phyloP scores from a whole-genome alignment of 2,113 vertebrate genomes.

The Synchiropus splendidus region DNA sequence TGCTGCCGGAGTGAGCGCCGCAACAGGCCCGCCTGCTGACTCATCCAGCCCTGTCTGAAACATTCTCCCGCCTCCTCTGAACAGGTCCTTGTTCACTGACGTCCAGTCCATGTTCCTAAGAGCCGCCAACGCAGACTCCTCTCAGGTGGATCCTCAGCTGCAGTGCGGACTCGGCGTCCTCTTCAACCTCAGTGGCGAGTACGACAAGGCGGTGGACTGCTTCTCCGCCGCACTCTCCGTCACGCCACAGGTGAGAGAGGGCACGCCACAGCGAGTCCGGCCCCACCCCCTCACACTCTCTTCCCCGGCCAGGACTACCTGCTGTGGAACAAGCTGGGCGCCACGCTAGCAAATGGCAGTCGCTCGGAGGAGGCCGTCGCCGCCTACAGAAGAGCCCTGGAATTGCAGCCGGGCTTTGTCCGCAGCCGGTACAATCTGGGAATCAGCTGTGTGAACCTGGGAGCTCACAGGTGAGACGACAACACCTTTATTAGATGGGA shows the following conservation, averaged over 20 bases:
- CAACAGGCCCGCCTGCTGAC: background rate
- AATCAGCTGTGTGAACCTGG: conserved; percentile 95
- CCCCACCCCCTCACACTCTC: no score
- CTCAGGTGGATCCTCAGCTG: conserved; percentile 85
- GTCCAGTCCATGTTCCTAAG: conserved; percentile 87
- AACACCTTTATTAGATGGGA: no score
- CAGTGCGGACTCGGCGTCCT: conserved; percentile 95
- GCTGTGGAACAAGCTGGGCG: conserved; percentile 94
- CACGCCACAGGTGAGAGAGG: conserved; percentile 75
- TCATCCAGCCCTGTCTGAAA: background rate
- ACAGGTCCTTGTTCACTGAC: conserved; percentile 82
- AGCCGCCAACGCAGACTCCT: conserved; percentile 79
- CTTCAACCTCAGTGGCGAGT: conserved; percentile 96
- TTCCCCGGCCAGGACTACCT: conserved; percentile 84
- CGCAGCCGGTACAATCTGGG: conserved; percentile 96
- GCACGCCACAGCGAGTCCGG: background rate
- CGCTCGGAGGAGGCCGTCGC: conserved; percentile 93
- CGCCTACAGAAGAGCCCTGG: conserved; percentile 83
- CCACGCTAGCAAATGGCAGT: conserved; percentile 91
- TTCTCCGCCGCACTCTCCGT: conserved; percentile 87
- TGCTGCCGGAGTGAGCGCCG: conserved; percentile 86
- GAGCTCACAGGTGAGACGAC: conserved; percentile 82
- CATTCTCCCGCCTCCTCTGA: no score
- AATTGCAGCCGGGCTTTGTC: conserved; percentile 92
- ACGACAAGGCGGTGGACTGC: conserved; percentile 95